A percentile compares a stretch with the other conserved stretches of the same genome.
phyloP scores from a whole-genome alignment of 1,140 invertebrate genomes.

The Cepaea nemoralis region DNA sequence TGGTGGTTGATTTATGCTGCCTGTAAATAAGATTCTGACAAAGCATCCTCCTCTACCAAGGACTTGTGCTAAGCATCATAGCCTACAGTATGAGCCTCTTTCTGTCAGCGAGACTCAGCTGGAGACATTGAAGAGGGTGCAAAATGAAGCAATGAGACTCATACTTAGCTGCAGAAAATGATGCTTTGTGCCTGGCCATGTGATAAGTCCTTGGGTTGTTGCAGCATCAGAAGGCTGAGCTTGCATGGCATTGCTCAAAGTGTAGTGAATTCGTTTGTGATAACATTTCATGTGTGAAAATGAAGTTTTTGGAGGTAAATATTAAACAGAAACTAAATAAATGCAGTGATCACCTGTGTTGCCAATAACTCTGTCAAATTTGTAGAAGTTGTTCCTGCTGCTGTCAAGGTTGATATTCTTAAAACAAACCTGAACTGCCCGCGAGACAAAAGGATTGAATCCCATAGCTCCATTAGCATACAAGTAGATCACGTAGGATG shows the following conservation, averaged over 20 bases:
- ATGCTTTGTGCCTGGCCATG: too few species aligned
- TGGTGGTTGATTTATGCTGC: too few species aligned
- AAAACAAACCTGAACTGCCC: background rate
- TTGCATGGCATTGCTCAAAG: background rate
- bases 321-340: background rate
- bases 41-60: too few species aligned
- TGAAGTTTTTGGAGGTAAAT: background rate
- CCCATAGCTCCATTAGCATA: constrained; percentile 12
- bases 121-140: too few species aligned
- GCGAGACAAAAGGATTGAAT: background rate
- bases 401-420: background rate
- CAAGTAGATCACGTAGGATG: background rate
- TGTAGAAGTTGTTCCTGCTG: constrained; percentile 4
- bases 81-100: too few species aligned
- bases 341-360: constrained; percentile 36
- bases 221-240: background rate
- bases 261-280: background rate
- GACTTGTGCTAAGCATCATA: too few species aligned
- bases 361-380: constrained; percentile 7
- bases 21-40: too few species aligned
- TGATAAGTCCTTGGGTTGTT: too few species aligned
- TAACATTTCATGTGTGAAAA: background rate
- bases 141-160: too few species aligned
- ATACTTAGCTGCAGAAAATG: too few species aligned
- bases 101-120: too few species aligned